These are phyloP conservation scores for Penelope pileata DNA, from an alignment of 2,113 vertebrate species.

Conservation along the genomic window DNA sequence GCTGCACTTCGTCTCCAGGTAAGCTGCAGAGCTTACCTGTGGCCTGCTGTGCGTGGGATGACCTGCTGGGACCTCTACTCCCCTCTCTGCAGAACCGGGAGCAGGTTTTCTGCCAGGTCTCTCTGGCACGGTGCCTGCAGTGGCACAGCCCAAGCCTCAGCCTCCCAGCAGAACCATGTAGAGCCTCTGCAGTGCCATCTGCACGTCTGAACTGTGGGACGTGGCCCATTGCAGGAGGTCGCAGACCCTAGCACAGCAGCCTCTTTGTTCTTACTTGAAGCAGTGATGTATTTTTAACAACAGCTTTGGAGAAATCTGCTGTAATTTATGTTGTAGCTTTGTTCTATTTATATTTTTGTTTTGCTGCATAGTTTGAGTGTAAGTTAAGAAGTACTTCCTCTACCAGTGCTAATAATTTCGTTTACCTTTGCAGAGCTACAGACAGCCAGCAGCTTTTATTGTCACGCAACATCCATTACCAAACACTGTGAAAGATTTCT, in stretches of 20 bases:
- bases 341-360: neutral
- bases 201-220: neutral
- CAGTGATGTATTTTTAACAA: neutral
- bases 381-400: neutral
- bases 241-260: neutral
- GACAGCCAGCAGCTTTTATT: conserved; percentile 97
- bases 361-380: neutral
- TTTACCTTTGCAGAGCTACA: conserved; percentile 89
- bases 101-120: neutral
- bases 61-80: neutral
- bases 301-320: neutral
- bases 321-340: neutral
- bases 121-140: neutral
- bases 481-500: conserved; percentile 98
- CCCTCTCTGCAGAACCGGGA: neutral
- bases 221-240: neutral
- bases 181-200: rapidly evolving
- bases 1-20: neutral
- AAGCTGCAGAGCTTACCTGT: neutral
- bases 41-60: neutral
- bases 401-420: neutral
- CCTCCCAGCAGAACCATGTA: neutral
- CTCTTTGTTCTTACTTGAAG: neutral
- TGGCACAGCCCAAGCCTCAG: neutral
- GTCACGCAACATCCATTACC: conserved; percentile 98